Evolutionary conservation across 2,113 vertebrate genomes (phyloP).

Genomic region (Cepphus grylle): DNA sequence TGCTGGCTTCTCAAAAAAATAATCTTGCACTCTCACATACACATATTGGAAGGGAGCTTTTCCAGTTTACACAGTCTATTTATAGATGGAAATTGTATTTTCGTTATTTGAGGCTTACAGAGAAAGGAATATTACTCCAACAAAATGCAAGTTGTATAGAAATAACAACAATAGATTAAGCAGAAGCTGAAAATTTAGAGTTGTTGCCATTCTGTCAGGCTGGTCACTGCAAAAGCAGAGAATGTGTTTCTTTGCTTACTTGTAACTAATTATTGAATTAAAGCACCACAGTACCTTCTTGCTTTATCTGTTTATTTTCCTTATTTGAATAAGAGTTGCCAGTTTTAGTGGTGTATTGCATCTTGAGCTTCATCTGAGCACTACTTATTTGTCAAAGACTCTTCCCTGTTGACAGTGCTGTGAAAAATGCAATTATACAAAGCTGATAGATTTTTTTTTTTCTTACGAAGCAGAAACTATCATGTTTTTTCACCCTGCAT

Average conservation of each 20-base stretch:
- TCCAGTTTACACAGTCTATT: not conserved
- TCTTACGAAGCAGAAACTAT: not conserved
- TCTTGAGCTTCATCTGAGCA: not conserved
- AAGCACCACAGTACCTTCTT: not conserved
- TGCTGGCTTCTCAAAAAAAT: not conserved
- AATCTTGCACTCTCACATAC: not conserved
- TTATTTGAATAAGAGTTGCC: not conserved
- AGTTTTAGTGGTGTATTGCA: not conserved
- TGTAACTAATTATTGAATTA: not conserved
- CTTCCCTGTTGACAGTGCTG: not conserved
- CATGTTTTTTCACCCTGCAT: not conserved
- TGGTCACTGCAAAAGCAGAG: not conserved
- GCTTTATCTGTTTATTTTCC: not conserved
- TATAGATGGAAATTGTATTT: not conserved
- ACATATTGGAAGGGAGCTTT: not conserved
- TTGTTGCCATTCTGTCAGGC: not conserved
- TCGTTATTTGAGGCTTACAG: not conserved
- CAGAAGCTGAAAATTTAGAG: not conserved
- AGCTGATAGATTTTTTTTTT: not conserved
- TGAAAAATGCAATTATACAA: slow-evolving; percentile 31
- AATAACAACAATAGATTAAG: not conserved
- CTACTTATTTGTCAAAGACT: not conserved
- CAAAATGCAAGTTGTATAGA: not conserved
- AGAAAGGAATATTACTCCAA: not conserved
- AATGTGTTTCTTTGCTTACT: not conserved